These are phyloP conservation scores for Trichomycterus rosablanca DNA, from an alignment of 2,113 vertebrate genomes.

Conservation along the genomic window DNA sequence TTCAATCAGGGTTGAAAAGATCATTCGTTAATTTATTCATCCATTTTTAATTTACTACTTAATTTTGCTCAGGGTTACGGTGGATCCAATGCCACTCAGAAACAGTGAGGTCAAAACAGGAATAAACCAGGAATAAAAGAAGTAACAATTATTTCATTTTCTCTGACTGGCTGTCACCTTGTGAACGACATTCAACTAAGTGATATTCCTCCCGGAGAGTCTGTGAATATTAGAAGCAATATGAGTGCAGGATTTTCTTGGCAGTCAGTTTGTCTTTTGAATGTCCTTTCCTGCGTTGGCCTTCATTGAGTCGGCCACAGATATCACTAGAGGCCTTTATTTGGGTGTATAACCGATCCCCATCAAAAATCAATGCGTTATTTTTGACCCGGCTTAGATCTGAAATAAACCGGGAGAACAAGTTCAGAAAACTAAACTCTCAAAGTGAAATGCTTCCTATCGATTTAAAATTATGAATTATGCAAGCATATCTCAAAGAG, in stretches of 20 bases:
- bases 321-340: constrained; percentile 43
- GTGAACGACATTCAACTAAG: constrained; percentile 21
- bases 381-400: constrained; percentile 44
- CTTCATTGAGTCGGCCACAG: constrained; percentile 31
- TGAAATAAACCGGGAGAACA: constrained; percentile 45
- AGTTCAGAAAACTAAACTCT: constrained; percentile 41
- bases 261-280: constrained; percentile 32
- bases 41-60: no score
- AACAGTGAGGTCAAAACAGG: no score
- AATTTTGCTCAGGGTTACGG: no score
- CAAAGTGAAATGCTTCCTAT: constrained; percentile 47
- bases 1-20: no score
- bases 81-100: no score
- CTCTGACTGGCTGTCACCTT: constrained; percentile 21
- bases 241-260: constrained; percentile 29
- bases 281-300: constrained; percentile 30
- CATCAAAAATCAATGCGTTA: constrained; percentile 54
- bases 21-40: no score
- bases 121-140: no score
- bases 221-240: constrained; percentile 35
- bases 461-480: constrained; percentile 50
- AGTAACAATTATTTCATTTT: no score
- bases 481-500: constrained; percentile 46
- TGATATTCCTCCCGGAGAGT: constrained; percentile 18
- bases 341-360: constrained; percentile 47